Conservation (phyloP, 2,113 vertebrate genomes). For the Plotosus lineatus region DNA sequence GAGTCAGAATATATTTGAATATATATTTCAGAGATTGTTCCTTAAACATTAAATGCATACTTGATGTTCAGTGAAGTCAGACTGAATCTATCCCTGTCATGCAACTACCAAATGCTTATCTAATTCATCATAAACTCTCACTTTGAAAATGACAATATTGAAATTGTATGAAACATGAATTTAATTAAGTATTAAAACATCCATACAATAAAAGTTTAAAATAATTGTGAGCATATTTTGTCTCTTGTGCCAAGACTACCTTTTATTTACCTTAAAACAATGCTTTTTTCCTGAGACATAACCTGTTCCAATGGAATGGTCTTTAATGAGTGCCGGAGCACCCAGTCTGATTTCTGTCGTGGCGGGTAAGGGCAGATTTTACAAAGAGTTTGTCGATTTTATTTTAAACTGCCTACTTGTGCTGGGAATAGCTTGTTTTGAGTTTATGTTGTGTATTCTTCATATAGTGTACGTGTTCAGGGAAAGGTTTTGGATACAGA, state of each 20-base stretch:
- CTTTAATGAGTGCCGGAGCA: slow-evolving; percentile 57
- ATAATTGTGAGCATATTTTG: not conserved
- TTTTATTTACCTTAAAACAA: not conserved
- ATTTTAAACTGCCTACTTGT: not conserved
- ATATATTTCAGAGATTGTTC: not conserved
- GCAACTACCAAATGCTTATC: not conserved
- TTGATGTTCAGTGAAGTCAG: not conserved
- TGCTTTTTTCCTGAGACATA: not conserved
- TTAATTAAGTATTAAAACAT: not conserved
- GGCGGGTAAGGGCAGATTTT: slow-evolving; percentile 60
- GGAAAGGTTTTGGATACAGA: not conserved
- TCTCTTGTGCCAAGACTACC: not conserved
- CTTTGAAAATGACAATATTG: not conserved
- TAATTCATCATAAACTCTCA: not conserved
- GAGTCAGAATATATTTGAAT: not conserved
- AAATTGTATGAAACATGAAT: not conserved
- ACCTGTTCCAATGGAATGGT: slow-evolving; percentile 58
- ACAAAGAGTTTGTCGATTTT: not conserved
- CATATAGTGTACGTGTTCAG: slow-evolving; percentile 18
- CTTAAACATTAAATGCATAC: not conserved
- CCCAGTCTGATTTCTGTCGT: slow-evolving; percentile 60
- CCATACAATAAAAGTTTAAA: not conserved
- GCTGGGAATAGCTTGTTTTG: not conserved
- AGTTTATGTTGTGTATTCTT: not conserved
- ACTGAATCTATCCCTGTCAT: not conserved